These are phyloP conservation scores for Aromia moschata DNA, from an alignment of 2,888 invertebrate species.

Conservation along the genomic window DNA sequence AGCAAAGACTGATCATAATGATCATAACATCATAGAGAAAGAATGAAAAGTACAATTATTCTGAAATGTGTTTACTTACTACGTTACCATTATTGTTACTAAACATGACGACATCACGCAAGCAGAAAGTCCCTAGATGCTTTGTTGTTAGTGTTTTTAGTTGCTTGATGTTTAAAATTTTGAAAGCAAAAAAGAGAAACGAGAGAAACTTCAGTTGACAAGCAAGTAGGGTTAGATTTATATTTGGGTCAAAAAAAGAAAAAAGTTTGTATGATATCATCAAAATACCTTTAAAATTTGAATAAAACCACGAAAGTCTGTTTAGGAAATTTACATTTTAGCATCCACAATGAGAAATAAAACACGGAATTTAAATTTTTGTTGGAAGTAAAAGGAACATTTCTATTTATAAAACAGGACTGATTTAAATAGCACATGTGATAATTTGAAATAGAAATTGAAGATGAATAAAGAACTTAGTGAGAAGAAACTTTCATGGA, in stretches of 20 bases:
- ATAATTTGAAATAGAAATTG: conserved; percentile 33
- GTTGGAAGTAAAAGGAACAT: conserved; percentile 3
- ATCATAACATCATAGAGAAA: too few relatives aligned
- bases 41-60: too few relatives aligned
- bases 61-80: too few relatives aligned
- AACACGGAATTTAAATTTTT: conserved; percentile 24
- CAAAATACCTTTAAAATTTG: conserved; percentile 22
- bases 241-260: conserved; percentile 46
- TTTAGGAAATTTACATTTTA: conserved; percentile 6
- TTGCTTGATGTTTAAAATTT: conserved; percentile 18
- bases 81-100: too few relatives aligned
- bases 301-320: conserved; percentile 10
- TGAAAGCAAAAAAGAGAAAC: conserved; percentile 17
- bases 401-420: conserved; percentile 42
- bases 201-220: conserved; percentile 19
- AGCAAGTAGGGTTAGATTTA: conserved; percentile 45
- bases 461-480: conserved; percentile 45
- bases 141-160: conserved; percentile 16
- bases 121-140: conserved; percentile 17
- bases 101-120: too few relatives aligned
- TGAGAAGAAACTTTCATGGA: conserved; percentile 71
- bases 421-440: conserved; percentile 45
- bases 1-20: too few relatives aligned
- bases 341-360: conserved; percentile 4
- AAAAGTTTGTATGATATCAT: too few relatives aligned